A percentile compares a stretch with the other conserved stretches of the same genome.
These are phyloP conservation scores for Sylvicola cinctus DNA, from an alignment of 2,888 invertebrate species.

Conservation along the genomic window DNA sequence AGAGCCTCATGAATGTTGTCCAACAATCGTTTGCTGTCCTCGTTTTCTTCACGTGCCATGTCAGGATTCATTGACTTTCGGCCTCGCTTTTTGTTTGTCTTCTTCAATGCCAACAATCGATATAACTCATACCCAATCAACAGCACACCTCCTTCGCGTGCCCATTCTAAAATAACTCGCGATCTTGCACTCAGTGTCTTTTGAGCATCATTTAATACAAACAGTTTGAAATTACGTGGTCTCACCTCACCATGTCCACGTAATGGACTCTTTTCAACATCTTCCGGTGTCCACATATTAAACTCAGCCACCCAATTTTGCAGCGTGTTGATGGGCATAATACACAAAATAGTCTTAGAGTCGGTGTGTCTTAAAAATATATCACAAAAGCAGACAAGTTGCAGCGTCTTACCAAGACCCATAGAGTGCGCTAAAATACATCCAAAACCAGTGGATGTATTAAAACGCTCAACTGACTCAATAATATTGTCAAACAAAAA, in stretches of 20 bases:
- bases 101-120: slow-evolving; percentile 65
- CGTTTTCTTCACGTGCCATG: slow-evolving; percentile 27
- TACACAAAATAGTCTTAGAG: slow-evolving; percentile 77
- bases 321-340: slow-evolving; percentile 96
- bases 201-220: slow-evolving; percentile 81
- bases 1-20: slow-evolving; percentile 70
- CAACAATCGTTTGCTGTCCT: slow-evolving; percentile 48
- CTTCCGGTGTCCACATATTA: slow-evolving; percentile 87
- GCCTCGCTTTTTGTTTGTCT: slow-evolving; percentile 35
- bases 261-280: slow-evolving; percentile 33
- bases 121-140: slow-evolving; percentile 96
- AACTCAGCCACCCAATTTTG: slow-evolving; percentile 97
- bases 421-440: slow-evolving; percentile 97
- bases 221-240: slow-evolving; percentile 66
- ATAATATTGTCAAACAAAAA: slow-evolving; percentile 95
- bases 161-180: slow-evolving; percentile 75
- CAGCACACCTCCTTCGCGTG: slow-evolving; percentile 71
- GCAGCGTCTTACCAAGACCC: slow-evolving; percentile 98
- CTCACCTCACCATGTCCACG: slow-evolving; percentile 45
- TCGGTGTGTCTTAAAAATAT: slow-evolving; percentile 80
- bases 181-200: slow-evolving; percentile 78
- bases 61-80: slow-evolving; percentile 18
- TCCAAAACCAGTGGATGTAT: slow-evolving; percentile 79
- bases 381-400: slow-evolving; percentile 90
- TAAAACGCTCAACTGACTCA: slow-evolving; percentile 76